Conservation (phyloP, 2,113 vertebrate species). For the Mixornis gularis region DNA sequence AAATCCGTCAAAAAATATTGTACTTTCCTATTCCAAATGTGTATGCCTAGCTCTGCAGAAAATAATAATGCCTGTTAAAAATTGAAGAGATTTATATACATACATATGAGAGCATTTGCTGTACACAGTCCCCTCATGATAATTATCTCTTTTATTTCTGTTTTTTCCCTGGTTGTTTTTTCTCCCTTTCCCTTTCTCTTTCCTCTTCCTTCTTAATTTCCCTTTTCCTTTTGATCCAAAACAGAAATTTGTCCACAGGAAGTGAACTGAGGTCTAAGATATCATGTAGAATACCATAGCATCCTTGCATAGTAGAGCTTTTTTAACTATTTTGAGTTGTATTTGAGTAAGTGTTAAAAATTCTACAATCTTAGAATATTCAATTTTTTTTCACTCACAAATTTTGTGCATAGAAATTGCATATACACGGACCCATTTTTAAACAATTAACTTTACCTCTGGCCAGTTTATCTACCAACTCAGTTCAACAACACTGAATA, state of each 20-base stretch:
- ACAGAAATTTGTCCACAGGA: background rate
- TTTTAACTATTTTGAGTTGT: background rate
- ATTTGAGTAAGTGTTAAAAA: background rate
- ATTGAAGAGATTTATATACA: background rate
- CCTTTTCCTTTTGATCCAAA: background rate
- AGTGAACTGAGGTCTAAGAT: background rate
- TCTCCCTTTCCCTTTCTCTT: background rate
- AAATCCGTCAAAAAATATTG: background rate
- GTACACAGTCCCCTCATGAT: background rate
- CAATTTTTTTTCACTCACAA: background rate
- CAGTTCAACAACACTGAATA: background rate
- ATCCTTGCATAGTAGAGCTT: background rate
- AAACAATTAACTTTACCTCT: constrained; percentile 1
- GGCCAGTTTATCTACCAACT: background rate
- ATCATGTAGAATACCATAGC: background rate
- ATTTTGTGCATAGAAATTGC: background rate
- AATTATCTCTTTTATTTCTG: background rate
- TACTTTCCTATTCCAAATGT: background rate
- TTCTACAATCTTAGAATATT: background rate
- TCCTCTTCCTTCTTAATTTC: background rate
- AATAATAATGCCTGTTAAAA: background rate
- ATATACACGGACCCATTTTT: background rate
- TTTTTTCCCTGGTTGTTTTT: background rate
- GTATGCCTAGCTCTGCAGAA: background rate
- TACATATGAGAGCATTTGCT: background rate